Evolutionary conservation across 2,113 vertebrate species (phyloP).

Genomic region (Motacilla tschutschensis): DNA sequence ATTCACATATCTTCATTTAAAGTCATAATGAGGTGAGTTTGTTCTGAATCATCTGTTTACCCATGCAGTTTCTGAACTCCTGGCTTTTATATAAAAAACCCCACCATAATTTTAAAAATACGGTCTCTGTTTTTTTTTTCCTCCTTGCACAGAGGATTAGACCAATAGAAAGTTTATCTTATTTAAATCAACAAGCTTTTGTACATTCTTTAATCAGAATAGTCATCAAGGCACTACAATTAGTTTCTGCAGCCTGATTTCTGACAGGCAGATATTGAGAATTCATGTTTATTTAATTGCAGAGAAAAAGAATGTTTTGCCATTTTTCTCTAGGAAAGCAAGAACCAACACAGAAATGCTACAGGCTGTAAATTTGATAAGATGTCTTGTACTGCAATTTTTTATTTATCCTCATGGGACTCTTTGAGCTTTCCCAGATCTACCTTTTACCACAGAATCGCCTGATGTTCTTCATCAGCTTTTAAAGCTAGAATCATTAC

Average conservation of each 20-base stretch:
- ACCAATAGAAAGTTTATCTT: background rate
- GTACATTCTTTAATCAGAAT: background rate
- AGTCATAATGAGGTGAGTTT: background rate
- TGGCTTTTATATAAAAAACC: rapidly evolving
- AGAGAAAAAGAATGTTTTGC: background rate
- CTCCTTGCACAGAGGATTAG: background rate
- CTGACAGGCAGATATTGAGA: background rate
- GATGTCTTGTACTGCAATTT: background rate
- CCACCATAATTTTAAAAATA: background rate
- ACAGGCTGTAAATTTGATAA: conserved; percentile 34
- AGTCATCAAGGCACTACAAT: background rate
- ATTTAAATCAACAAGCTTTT: background rate
- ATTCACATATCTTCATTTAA: background rate
- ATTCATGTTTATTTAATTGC: background rate
- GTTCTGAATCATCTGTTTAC: background rate
- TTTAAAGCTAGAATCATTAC: conserved; percentile 35
- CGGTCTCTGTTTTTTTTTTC: rapidly evolving
- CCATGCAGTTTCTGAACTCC: background rate
- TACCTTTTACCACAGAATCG: background rate
- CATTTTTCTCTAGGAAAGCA: conserved; percentile 1
- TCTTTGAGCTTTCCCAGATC: conserved; percentile 46
- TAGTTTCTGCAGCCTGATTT: background rate
- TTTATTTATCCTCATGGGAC: conserved; percentile 18
- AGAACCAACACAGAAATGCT: background rate
- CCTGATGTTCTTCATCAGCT: conserved; percentile 27